phyloP scores from a whole-genome alignment of 1,140 invertebrate species.

The Rhyzopertha dominica region DNA sequence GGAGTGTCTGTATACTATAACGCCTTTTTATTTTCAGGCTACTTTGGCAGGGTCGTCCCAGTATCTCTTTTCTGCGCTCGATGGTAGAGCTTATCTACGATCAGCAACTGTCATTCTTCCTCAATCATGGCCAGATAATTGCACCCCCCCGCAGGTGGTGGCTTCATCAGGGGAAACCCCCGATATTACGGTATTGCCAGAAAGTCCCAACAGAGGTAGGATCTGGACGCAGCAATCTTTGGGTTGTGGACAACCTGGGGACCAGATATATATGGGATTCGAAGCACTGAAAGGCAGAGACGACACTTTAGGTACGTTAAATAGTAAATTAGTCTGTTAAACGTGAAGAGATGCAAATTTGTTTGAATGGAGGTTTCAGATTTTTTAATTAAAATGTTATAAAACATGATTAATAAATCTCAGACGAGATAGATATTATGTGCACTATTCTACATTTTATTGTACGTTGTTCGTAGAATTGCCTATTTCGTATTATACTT shows the following conservation, averaged over 20 bases:
- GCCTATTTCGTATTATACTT: no score
- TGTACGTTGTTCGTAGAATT: no score
- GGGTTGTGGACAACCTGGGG: conserved; percentile 54
- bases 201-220: conserved; percentile 51
- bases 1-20: neutral
- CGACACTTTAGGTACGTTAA: conserved; percentile 41
- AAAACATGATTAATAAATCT: no score
- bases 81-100: conserved; percentile 50
- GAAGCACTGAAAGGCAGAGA: conserved; percentile 34
- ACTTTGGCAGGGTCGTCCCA: conserved; percentile 49
- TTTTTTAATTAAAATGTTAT: no score
- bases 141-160: conserved; percentile 39
- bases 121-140: conserved; percentile 50
- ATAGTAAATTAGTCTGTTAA: neutral
- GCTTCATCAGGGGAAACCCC: conserved; percentile 46
- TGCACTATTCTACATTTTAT: no score
- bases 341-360: conserved; percentile 8
- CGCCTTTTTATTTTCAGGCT: conserved; percentile 44
- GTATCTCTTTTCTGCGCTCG: conserved; percentile 51
- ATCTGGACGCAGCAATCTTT: conserved; percentile 56
- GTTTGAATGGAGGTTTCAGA: no score
- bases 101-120: conserved; percentile 53
- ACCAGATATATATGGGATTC: conserved; percentile 54
- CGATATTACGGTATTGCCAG: conserved; percentile 50
- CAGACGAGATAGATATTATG: no score